Percentiles rank a stretch among this genome's conserved stretches.
Conservation (phyloP, 1,140 invertebrate genomes). For the Nomia melanderi region DNA sequence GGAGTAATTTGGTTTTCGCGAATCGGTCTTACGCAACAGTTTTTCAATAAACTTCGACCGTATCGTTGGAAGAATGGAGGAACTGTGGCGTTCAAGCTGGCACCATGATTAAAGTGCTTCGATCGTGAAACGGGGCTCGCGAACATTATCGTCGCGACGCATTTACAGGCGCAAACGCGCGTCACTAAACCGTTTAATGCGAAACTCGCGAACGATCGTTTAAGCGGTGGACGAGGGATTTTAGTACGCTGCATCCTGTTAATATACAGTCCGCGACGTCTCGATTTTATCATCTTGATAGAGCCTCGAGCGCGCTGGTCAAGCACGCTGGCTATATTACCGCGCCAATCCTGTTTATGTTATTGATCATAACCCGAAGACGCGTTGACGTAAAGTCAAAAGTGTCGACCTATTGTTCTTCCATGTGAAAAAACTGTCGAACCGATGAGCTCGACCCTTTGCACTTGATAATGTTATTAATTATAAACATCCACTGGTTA, state of each 20-base stretch:
- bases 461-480: no score
- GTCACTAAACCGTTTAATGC: constrained; percentile 62
- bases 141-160: constrained; percentile 52
- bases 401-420: neutral
- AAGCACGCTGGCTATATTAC: neutral
- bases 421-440: no score
- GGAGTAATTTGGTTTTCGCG: neutral
- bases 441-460: no score
- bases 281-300: constrained; percentile 58
- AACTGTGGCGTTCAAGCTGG: neutral
- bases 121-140: constrained; percentile 26
- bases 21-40: neutral
- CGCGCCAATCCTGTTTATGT: neutral
- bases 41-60: neutral
- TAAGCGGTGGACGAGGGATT: constrained; percentile 55
- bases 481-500: no score
- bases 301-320: constrained; percentile 10
- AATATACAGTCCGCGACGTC: constrained; percentile 43
- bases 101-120: constrained; percentile 53
- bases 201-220: constrained; percentile 62
- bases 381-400: no score
- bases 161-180: constrained; percentile 26
- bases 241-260: constrained; percentile 54
- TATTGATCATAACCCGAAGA: neutral
- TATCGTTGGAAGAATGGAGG: neutral